These are phyloP conservation scores for Phalanger gymnotis DNA, from an alignment of 2,797 vertebrate species.

Conservation along the genomic window DNA sequence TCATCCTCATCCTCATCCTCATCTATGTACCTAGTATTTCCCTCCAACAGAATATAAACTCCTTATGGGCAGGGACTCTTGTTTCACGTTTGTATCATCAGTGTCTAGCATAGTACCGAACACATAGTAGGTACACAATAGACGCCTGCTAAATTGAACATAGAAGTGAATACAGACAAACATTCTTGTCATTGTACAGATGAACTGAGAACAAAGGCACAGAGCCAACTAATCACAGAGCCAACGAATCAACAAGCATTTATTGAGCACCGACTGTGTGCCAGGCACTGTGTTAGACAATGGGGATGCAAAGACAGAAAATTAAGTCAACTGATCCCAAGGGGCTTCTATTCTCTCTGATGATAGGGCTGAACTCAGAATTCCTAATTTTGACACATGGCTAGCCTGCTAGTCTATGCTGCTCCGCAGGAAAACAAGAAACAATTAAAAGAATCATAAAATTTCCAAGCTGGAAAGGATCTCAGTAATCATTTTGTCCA, in stretches of 20 bases:
- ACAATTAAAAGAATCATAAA: slow-evolving; percentile 10
- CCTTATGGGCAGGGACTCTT: neutral
- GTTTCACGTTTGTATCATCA: neutral
- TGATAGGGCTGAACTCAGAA: slow-evolving; percentile 5
- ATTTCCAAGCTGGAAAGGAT: neutral
- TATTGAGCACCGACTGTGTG: neutral
- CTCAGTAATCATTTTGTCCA: neutral
- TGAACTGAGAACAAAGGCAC: neutral
- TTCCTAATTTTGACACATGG: slow-evolving; percentile 15
- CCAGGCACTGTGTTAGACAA: neutral
- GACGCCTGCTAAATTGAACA: neutral
- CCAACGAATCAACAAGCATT: neutral
- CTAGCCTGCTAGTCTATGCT: neutral
- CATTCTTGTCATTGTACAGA: neutral
- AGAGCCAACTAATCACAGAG: neutral
- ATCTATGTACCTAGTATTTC: neutral
- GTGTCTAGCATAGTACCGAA: neutral
- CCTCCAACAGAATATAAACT: neutral
- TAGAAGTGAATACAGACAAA: neutral
- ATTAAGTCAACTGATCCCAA: neutral
- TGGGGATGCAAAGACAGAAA: neutral
- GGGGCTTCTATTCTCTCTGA: neutral
- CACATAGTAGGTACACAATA: neutral
- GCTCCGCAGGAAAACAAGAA: slow-evolving; percentile 3
- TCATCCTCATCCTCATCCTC: neutral